Percentiles rank a stretch among this genome's conserved stretches.
Conservation (phyloP, 2,888 invertebrate genomes). For the Anoplius nigerrimus region DNA sequence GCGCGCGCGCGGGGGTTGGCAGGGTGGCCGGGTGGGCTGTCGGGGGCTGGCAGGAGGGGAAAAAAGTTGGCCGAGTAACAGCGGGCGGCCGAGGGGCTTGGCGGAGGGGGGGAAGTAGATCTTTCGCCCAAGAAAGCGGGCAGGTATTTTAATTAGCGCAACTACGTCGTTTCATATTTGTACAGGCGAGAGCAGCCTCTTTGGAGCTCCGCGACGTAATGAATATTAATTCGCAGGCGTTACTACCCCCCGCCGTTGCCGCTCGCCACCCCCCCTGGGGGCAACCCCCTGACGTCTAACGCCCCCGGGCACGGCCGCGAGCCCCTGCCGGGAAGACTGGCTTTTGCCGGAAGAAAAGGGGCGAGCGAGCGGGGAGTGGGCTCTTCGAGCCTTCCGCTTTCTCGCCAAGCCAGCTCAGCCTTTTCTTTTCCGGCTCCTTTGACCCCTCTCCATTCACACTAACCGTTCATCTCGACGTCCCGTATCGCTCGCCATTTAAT, state of each 20-base stretch:
- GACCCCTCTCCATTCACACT: slow-evolving; percentile 3
- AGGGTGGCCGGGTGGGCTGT: neutral
- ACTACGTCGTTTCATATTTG: slow-evolving; percentile 66
- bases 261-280: too few species aligned
- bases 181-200: slow-evolving; percentile 49
- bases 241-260: slow-evolving; percentile 31
- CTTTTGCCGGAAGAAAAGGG: slow-evolving; percentile 16
- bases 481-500: neutral
- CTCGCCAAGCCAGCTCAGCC: slow-evolving; percentile 27
- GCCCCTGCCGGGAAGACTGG: slow-evolving; percentile 9
- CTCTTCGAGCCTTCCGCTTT: slow-evolving; percentile 19
- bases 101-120: slow-evolving; percentile 24
- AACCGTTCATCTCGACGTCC: slow-evolving; percentile 4
- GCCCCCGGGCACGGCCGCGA: neutral
- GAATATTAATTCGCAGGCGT: slow-evolving; percentile 67
- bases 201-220: slow-evolving; percentile 60
- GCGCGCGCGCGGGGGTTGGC: neutral
- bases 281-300: neutral
- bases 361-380: slow-evolving; percentile 8
- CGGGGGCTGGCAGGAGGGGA: neutral
- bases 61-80: slow-evolving; percentile 10
- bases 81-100: neutral
- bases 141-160: slow-evolving; percentile 70
- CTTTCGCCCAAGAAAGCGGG: slow-evolving; percentile 48
- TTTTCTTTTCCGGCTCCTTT: slow-evolving; percentile 39